A percentile compares a stretch with the other conserved stretches of the same genome.
phyloP scores from a whole-genome alignment of 2,888 invertebrate genomes.

The Orthonevra nobilis region DNA sequence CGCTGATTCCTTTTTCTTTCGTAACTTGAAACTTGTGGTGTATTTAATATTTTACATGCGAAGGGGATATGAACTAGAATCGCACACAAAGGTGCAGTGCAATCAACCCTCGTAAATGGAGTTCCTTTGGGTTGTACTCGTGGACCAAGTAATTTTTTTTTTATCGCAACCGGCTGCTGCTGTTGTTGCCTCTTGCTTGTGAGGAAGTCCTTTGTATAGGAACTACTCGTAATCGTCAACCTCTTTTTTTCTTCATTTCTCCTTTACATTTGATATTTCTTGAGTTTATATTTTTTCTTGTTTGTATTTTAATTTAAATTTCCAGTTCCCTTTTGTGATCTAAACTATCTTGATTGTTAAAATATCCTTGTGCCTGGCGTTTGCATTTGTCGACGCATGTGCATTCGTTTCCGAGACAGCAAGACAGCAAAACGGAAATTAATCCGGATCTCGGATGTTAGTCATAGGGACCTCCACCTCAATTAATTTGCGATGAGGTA shows the following conservation, averaged over 20 bases:
- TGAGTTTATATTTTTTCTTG: slow-evolving; percentile 8
- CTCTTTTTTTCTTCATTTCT: slow-evolving; percentile 5
- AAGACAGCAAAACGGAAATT: slow-evolving; percentile 65
- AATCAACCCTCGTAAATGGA: slow-evolving; percentile 64
- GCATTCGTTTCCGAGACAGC: slow-evolving; percentile 61
- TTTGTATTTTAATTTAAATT: slow-evolving; percentile 57
- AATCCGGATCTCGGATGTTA: slow-evolving; percentile 51
- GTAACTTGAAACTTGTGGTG: slow-evolving; percentile 55
- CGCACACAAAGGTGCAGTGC: slow-evolving; percentile 57
- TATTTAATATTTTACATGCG: slow-evolving; percentile 5
- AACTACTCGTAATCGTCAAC: slow-evolving; percentile 48
- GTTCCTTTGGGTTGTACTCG: slow-evolving; percentile 53
- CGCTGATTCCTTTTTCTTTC: slow-evolving; percentile 36
- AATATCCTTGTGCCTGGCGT: slow-evolving; percentile 51
- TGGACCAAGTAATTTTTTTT: slow-evolving; percentile 41
- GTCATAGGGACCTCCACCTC: slow-evolving; percentile 50
- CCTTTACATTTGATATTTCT: slow-evolving; percentile 7
- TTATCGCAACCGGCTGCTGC: slow-evolving; percentile 63
- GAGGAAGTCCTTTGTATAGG: slow-evolving; percentile 67
- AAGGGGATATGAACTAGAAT: slow-evolving; percentile 28
- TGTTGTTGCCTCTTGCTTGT: no score
- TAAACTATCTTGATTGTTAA: slow-evolving; percentile 43
- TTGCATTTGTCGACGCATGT: slow-evolving; percentile 61
- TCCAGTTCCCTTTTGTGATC: slow-evolving; percentile 61
- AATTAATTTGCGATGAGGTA: no score